These are phyloP conservation scores for Pilophorus perplexus DNA, from an alignment of 2,888 invertebrate species.

Conservation along the genomic window DNA sequence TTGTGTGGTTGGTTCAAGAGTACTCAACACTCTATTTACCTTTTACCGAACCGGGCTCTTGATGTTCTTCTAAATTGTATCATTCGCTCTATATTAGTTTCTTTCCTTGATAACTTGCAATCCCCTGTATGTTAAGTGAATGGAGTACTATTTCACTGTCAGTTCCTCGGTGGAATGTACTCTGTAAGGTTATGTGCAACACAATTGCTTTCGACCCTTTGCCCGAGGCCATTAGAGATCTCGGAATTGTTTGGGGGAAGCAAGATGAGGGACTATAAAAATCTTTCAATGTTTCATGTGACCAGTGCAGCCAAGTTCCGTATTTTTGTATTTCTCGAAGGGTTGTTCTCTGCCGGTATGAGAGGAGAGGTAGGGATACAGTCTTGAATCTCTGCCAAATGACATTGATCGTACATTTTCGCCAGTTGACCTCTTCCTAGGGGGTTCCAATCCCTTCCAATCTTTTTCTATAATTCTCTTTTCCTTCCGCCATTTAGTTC, in stretches of 20 bases:
- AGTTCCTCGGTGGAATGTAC: no score
- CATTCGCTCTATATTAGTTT: no score
- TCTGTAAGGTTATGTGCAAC: not conserved
- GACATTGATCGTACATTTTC: constrained; percentile 21
- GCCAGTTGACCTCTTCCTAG: constrained; percentile 11
- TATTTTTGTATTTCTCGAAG: not conserved
- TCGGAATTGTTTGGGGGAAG: not conserved
- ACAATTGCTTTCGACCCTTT: constrained; percentile 7
- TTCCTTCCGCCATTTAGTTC: not conserved
- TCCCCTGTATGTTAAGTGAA: no score
- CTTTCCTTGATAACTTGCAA: no score
- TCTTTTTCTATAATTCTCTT: no score
- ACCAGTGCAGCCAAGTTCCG: constrained; percentile 8
- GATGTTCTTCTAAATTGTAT: no score
- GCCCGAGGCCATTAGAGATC: constrained; percentile 1
- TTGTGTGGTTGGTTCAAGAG: no score
- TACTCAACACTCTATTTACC: no score
- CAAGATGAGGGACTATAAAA: constrained; percentile 10
- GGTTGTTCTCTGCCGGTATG: not conserved
- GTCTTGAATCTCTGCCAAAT: constrained; percentile 23
- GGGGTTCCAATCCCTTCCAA: no score
- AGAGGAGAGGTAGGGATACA: not conserved
- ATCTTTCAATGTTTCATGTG: constrained; percentile 22
- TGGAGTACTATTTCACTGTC: no score
- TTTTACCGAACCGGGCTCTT: no score